phyloP scores from a whole-genome alignment of 2,797 vertebrate species.

The Pangasius macronema region DNA sequence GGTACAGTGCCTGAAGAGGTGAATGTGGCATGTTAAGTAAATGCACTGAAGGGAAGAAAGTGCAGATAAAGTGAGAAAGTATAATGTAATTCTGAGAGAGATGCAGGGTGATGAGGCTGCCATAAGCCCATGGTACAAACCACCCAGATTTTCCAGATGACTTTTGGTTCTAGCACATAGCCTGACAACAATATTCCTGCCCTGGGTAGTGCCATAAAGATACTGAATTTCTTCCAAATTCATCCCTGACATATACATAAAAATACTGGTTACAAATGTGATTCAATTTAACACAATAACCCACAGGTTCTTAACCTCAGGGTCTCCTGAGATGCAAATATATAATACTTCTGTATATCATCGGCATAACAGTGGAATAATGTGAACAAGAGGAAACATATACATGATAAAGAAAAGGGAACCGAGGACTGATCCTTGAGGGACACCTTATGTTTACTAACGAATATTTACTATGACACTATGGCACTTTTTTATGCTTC shows the following conservation, averaged over 20 bases:
- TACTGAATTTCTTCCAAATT: background rate
- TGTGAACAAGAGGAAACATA: background rate
- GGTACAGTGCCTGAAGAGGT: background rate
- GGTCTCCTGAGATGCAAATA: background rate
- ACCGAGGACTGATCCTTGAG: background rate
- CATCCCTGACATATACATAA: background rate
- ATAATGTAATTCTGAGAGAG: background rate
- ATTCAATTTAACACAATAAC: background rate
- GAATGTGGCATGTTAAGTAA: background rate
- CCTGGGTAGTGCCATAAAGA: background rate
- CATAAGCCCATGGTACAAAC: conserved; percentile 9
- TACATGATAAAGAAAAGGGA: background rate
- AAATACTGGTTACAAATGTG: background rate
- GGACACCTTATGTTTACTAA: background rate
- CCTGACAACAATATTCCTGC: conserved; percentile 22
- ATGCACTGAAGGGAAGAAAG: background rate
- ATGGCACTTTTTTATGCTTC: background rate
- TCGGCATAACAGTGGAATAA: background rate
- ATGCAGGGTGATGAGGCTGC: background rate
- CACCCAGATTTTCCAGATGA: conserved; percentile 37
- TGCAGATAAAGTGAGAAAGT: background rate
- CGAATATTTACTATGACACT: background rate
- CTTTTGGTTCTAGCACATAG: conserved; percentile 16
- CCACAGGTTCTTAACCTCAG: background rate
- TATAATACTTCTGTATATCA: background rate